These are phyloP conservation scores for Sebastes diploproa DNA, from an alignment of 2,797 vertebrate genomes.

Conservation along the genomic window DNA sequence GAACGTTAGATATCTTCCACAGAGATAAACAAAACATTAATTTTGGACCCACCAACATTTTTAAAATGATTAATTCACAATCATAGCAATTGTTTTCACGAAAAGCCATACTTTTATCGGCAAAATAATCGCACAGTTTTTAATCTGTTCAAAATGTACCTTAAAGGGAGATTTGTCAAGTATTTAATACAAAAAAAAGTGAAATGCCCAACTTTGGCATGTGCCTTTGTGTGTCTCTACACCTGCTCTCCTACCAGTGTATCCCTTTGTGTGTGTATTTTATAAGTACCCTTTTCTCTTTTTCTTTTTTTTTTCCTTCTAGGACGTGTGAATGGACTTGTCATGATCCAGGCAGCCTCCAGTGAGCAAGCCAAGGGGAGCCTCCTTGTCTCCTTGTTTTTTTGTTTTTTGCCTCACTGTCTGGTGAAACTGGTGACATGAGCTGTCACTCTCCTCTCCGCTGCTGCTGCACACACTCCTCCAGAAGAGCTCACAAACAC, in stretches of 20 bases:
- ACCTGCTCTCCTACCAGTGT: neutral
- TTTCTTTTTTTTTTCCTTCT: neutral
- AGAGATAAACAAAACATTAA: too few species aligned
- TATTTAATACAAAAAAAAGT: neutral
- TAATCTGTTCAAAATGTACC: too few species aligned
- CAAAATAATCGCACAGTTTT: too few species aligned
- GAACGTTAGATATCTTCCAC: too few species aligned
- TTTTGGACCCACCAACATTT: too few species aligned
- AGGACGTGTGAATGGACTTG: constrained; percentile 69
- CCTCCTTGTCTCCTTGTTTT: neutral
- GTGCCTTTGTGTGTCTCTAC: neutral
- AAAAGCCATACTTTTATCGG: too few species aligned
- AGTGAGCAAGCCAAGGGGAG: constrained; percentile 17
- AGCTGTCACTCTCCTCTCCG: constrained; percentile 40
- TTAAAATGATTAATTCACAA: too few species aligned
- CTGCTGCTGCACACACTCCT: constrained; percentile 10
- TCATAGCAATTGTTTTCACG: too few species aligned
- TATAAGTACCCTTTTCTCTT: neutral
- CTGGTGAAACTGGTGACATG: constrained; percentile 22
- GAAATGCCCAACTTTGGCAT: neutral
- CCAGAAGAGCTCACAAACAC: constrained; percentile 26
- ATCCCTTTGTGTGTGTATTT: neutral
- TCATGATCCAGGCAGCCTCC: constrained; percentile 56
- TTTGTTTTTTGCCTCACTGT: constrained; percentile 9
- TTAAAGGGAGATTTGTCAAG: too few species aligned